Conservation (phyloP, 2,797 vertebrate species). For the Girardinus metallicus region DNA sequence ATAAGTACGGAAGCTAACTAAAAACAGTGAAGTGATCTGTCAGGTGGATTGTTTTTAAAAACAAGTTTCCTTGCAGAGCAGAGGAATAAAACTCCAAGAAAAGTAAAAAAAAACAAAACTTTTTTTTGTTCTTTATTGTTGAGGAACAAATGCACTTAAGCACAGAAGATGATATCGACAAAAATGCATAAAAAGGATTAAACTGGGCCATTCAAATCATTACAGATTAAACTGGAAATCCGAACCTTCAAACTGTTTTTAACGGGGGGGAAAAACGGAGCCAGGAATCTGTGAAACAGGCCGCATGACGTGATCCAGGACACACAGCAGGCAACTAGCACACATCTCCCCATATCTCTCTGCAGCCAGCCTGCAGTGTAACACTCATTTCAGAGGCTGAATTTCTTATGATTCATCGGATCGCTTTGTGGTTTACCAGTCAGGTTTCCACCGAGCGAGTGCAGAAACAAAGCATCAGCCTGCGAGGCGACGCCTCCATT, state of each 20-base stretch:
- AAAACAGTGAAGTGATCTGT: neutral
- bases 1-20: neutral
- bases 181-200: neutral
- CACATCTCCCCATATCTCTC: constrained; percentile 51
- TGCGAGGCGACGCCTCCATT: constrained; percentile 23
- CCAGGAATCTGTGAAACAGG: constrained; percentile 21
- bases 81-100: neutral
- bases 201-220: neutral
- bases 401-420: constrained; percentile 59
- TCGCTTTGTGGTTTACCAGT: constrained; percentile 48
- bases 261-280: neutral
- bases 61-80: neutral
- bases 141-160: neutral
- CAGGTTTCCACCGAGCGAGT: constrained; percentile 54
- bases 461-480: constrained; percentile 43
- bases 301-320: constrained; percentile 39
- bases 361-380: constrained; percentile 28
- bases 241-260: neutral
- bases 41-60: neutral
- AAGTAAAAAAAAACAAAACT: neutral
- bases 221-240: neutral
- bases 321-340: constrained; percentile 59
- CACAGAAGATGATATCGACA: neutral
- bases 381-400: constrained; percentile 48
- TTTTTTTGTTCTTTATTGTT: too few relatives aligned